Percentiles rank a stretch among this genome's conserved stretches.
Evolutionary conservation across 2,888 invertebrate species (phyloP).

Genomic region (Synergus umbraculus): DNA sequence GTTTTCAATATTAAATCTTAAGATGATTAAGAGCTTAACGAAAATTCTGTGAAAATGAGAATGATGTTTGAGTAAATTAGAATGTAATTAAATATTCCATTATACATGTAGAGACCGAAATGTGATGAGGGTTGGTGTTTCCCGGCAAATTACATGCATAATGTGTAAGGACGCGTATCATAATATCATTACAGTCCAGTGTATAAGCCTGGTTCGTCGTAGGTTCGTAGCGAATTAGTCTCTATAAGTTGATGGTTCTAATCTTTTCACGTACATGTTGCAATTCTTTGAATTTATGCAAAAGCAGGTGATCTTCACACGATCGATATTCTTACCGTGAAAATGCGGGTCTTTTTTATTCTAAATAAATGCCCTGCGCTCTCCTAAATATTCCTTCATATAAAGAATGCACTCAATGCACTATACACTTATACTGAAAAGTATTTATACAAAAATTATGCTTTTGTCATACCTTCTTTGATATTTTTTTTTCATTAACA

Average conservation of each 20-base stretch:
- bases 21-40: too few species aligned
- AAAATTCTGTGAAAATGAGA: too few species aligned
- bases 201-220: background rate
- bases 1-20: too few species aligned
- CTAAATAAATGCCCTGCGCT: background rate
- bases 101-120: background rate
- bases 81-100: background rate
- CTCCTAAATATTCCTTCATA: too few species aligned
- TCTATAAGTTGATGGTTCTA: background rate
- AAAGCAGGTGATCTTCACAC: background rate
- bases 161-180: background rate
- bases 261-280: background rate
- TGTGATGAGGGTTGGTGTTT: background rate
- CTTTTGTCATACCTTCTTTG: too few species aligned
- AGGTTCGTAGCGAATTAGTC: background rate
- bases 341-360: background rate
- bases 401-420: too few species aligned
- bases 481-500: background rate
- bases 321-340: background rate
- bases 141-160: background rate
- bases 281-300: background rate
- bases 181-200: background rate
- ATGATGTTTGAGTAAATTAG: background rate
- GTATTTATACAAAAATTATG: too few species aligned
- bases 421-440: too few species aligned